Conservation (phyloP, 2,113 vertebrate species). For the Rhea pennata region DNA sequence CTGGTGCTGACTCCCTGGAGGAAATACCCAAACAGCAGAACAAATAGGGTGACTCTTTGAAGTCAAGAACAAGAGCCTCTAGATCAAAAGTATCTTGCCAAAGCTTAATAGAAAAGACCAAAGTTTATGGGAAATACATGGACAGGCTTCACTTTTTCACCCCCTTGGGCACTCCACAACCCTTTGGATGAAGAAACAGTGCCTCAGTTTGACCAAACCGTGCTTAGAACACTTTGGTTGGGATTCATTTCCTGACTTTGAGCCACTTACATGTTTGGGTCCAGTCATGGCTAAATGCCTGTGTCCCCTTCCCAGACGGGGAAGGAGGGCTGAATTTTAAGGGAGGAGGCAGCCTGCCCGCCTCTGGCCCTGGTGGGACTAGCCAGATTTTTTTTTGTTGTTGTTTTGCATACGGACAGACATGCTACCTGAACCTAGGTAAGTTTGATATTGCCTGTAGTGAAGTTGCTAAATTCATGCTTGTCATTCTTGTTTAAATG, state of each 20-base stretch:
- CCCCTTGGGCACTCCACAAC: background rate
- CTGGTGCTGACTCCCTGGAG: background rate
- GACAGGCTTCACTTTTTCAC: background rate
- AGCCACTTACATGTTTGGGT: background rate
- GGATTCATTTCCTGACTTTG: background rate
- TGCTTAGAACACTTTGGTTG: background rate
- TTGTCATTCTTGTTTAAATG: background rate
- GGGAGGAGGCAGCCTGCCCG: background rate
- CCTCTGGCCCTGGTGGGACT: background rate
- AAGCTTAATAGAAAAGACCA: background rate
- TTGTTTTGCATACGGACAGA: background rate
- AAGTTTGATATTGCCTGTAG: background rate
- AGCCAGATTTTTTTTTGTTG: background rate
- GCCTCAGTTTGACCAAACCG: background rate
- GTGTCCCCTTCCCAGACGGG: background rate
- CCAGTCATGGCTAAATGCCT: background rate
- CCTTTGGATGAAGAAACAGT: background rate
- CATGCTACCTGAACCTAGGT: background rate
- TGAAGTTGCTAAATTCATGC: background rate
- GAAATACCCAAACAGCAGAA: background rate
- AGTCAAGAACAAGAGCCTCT: background rate
- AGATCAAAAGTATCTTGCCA: background rate
- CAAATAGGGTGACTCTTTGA: background rate
- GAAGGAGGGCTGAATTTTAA: accelerated
- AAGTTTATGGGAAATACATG: background rate